phyloP scores from a whole-genome alignment of 2,113 vertebrate species.

The Micromys minutus region DNA sequence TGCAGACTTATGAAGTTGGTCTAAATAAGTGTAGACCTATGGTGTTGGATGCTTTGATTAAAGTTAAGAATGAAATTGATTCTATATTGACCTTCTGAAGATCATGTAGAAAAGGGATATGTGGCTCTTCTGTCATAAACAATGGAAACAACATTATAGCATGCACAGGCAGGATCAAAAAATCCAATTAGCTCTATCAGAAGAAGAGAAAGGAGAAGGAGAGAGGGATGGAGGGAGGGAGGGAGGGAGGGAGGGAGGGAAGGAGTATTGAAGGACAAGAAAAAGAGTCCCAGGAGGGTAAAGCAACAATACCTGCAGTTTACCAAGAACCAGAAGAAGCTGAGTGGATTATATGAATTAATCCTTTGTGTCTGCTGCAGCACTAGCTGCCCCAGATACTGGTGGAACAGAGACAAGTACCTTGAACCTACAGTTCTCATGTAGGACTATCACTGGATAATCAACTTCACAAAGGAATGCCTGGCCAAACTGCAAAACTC shows the following conservation, averaged over 20 bases:
- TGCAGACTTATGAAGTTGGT: no score
- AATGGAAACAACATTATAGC: no score
- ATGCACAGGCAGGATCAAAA: no score
- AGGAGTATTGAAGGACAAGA: no score
- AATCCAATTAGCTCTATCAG: background rate
- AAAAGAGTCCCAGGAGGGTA: no score
- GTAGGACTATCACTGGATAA: constrained; percentile 85
- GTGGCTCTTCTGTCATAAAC: no score
- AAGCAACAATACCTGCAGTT: no score
- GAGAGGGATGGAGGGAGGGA: no score
- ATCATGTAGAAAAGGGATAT: constrained; percentile 94
- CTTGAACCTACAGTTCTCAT: constrained; percentile 96
- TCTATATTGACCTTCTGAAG: constrained; percentile 95
- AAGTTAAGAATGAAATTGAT: constrained; percentile 98
- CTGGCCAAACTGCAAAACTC: no score
- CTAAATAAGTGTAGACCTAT: constrained; percentile 90
- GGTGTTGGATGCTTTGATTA: constrained; percentile 97
- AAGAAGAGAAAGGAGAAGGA: background rate
- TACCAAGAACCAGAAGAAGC: no score
- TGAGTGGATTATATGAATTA: constrained; percentile 94
- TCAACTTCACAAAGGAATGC: no score
- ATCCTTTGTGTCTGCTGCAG: constrained; percentile 99
- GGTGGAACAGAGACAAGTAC: constrained; percentile 98
- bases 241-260: background rate
- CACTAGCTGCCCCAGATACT: constrained; percentile 98